Conservation (phyloP, 2,888 invertebrate species). For the Aethes cnicana region DNA sequence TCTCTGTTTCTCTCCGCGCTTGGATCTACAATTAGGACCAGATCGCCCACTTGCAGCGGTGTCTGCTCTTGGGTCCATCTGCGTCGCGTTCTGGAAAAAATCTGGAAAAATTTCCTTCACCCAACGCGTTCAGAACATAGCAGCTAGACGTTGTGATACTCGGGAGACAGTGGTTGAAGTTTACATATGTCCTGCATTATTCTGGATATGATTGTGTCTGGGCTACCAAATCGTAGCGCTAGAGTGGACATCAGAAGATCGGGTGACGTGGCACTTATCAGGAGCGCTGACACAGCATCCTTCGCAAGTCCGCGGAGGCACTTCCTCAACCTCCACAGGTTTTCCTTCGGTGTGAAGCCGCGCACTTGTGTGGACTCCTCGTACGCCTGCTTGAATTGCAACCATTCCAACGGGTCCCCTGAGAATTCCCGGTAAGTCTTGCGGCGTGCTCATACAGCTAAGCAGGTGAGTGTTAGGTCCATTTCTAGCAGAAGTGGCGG, state of each 20-base stretch:
- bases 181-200: constrained; percentile 35
- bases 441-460: constrained; percentile 31
- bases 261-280: constrained; percentile 34
- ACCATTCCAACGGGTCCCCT: constrained; percentile 39
- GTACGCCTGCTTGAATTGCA: constrained; percentile 37
- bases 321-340: constrained; percentile 36
- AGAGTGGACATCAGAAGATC: constrained; percentile 33
- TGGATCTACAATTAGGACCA: neutral
- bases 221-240: constrained; percentile 37
- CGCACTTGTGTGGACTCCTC: constrained; percentile 36
- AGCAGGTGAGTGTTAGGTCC: constrained; percentile 21
- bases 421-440: constrained; percentile 33
- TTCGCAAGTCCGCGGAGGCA: constrained; percentile 37
- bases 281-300: constrained; percentile 35
- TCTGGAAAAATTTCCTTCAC: constrained; percentile 1
- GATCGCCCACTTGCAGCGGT: neutral
- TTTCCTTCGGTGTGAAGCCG: constrained; percentile 35
- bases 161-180: constrained; percentile 28
- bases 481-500: constrained; percentile 4
- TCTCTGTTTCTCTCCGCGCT: neutral
- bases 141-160: constrained; percentile 32
- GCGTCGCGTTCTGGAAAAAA: neutral
- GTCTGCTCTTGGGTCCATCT: constrained; percentile 3
- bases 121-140: constrained; percentile 25
- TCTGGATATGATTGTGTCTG: constrained; percentile 34